Evolutionary conservation across 2,113 vertebrate genomes (phyloP), one percentile per base, ranked within the genome.

Genomic region (Sprattus sprattus): DNA sequence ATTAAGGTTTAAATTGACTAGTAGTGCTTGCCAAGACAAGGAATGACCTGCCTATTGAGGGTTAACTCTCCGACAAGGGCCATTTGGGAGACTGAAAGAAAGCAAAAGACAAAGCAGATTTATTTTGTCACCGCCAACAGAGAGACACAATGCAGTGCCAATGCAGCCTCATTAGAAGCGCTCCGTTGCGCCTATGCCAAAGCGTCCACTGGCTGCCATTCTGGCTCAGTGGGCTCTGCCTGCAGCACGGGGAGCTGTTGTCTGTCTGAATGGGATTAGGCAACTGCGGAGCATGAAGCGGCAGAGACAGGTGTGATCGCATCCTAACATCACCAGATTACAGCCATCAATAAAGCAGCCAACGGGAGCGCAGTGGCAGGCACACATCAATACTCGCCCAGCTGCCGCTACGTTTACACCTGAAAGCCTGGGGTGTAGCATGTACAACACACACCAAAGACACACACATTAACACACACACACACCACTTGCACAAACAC

Each of bases 261-360:
- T 54, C 60, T n/a, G 60, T 67, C 60, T 67, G 60, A 67, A 25
- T 25, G 60, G 49, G 47, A 83, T 83, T 80, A n/a, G 54, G 85
- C 60, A 50, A 46, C 45, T 13, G 39, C 16, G 25, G 85, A 85
- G 67, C 49, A 39, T 89, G 46, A 88, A 87, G 85, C 85, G 28
- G 57, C 39, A 50, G 64, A 67, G 39, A 82, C 82, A 81, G 47
- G 82, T 82, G 84, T 78, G 82, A 86, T 83, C 71, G 46, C 75
- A 87, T 78, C 87, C 52, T 86, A 85, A 86, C 85, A 88, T 86
- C 82, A 60, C 64, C 81, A 86, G 82, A 87, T 85, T 52, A 81
- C 60, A 86, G 52, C 81, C 45, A 83, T 88, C 87, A 86, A 83
- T 85, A 81, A 89, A 83, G 28, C 86, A 81, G 54, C 85, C 39